Base-by-base conservation (phyloP, 2,797 vertebrate species). In the Arnoldichthys spilopterus region DNA sequence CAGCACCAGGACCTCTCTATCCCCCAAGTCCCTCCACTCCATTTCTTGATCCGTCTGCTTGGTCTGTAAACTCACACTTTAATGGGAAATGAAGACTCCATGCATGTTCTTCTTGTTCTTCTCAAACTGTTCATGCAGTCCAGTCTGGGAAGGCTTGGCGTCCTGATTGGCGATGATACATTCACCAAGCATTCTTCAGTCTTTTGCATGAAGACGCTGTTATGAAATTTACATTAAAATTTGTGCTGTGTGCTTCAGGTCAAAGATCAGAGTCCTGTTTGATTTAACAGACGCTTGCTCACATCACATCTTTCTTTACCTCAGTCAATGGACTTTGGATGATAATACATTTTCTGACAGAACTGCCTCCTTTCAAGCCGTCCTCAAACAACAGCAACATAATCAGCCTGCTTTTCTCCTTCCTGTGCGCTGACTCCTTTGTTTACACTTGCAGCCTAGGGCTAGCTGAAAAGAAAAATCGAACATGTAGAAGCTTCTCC, bases 371-470 rank as follows among this genome's bases (percentile, higher is more conserved):
- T 56, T 73, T 47, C 8, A 40, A 51, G 28, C 26, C 20, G 0
- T 59, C 13, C 28, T 0, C 45, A 18, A 61, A 69, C n/a, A 47
- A 69, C n/a, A 13, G 20, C 24, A 37, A 37, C n/a, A 9, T 56
- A 34, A 68, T 69, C 67, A 28, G 24, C 32, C 68, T 67, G 40
- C 30, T 61, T 49, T 73, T 53, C 56, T 54, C 15, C 64, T 53
- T 45, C 22, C 54, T 7, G 12, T 51, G 34, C 20, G 1, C 56
- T 11, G 28, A 12, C 32, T 24, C 5, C 22, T 18, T 72, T 51
- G 45, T 82, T 69, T 53, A 74, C 63, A 49, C 26, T 63, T 67
- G 61, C 53, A 56, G 28, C 62, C 72, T 7, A 43, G 71, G 22
- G 20, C 47, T 26, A 58, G 22, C 4, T 20, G 15, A 72, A 32